Evolutionary conservation across 1,140 invertebrate genomes (phyloP), one percentile per base, ranked within the genome.

Genomic region (Zaprionus lachaisei): DNA sequence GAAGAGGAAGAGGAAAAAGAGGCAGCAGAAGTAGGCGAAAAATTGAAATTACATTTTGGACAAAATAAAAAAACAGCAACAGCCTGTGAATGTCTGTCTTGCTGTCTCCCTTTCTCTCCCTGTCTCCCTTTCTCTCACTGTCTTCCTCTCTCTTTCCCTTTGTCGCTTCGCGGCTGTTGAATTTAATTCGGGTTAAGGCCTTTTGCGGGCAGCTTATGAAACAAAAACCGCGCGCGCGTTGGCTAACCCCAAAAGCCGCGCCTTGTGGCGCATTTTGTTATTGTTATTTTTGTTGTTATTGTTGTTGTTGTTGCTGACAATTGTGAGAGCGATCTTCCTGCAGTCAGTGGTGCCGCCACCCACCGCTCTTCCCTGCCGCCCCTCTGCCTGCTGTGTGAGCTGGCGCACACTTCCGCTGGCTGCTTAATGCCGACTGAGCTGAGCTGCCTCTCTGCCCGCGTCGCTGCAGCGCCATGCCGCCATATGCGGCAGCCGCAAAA

Each of bases 401-500:
- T 72, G 51, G 44, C 55, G 54, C 54, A 64, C 44, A 72, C 65
- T 66, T 80, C 55, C 72, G 61, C 28, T 61, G 31, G 57, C 65
- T 60, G 78, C 71, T 62, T 62, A 62, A 62, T 49, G 44, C 63
- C 37, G 63, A 20, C 63, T 41, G 63, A 22, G 22, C 11, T 22
- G 14, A 20, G 57, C 51, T 41, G 63, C 6, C 24, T 22, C 24
- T 9, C 70, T 58, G 60, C 66, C 77, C 67, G 64, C 63, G 56
- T 44, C 38, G 37, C 72, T 47, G 55, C 67, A 28, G 47, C 58
- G 34, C 60, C 44, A 51, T 34, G 56, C 69, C 68, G 77, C 84
- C 83, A 86, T 86, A 86, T 86, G 83, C 84, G 84, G 44, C 78
- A 78, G 75, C 84, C 85, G 71, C 85, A 89, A 81, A 90, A 89